phyloP scores from a whole-genome alignment of 1,140 invertebrate species.

The Paraescarpia echinospica region DNA sequence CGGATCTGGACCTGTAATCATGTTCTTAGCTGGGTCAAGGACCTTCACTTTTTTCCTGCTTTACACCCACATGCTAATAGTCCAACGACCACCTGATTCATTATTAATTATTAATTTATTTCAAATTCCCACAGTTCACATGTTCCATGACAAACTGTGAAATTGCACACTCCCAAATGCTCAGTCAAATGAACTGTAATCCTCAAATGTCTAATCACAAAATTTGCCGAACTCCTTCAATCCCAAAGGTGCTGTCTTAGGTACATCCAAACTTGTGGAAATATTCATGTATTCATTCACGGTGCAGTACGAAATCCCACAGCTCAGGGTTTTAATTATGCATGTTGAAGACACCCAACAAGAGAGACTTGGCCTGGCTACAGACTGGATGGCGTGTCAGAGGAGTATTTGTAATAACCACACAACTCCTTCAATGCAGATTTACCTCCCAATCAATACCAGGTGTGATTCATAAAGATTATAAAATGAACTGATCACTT shows the following conservation, averaged over 20 bases:
- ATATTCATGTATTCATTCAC: background rate
- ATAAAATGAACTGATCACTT: background rate
- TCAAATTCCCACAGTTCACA: background rate
- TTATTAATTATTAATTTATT: background rate
- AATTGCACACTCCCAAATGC: background rate
- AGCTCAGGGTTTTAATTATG: background rate
- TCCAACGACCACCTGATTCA: background rate
- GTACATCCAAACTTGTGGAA: background rate
- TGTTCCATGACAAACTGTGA: background rate
- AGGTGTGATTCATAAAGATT: background rate
- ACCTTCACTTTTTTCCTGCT: too few relatives aligned
- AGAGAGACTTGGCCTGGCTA: background rate
- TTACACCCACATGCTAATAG: background rate
- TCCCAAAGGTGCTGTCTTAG: background rate
- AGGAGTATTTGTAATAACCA: background rate
- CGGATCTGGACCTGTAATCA: too few relatives aligned
- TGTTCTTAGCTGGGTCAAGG: too few relatives aligned
- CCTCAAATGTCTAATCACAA: background rate
- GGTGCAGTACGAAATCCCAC: background rate
- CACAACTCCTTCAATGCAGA: background rate
- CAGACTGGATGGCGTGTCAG: background rate
- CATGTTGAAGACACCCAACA: background rate
- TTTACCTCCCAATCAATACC: background rate
- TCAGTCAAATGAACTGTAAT: background rate
- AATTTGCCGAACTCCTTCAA: background rate